Evolutionary conservation across 2,888 invertebrate species (phyloP), one percentile per base, ranked within the genome.

Genomic region (Acanthosepion lycidas): DNA sequence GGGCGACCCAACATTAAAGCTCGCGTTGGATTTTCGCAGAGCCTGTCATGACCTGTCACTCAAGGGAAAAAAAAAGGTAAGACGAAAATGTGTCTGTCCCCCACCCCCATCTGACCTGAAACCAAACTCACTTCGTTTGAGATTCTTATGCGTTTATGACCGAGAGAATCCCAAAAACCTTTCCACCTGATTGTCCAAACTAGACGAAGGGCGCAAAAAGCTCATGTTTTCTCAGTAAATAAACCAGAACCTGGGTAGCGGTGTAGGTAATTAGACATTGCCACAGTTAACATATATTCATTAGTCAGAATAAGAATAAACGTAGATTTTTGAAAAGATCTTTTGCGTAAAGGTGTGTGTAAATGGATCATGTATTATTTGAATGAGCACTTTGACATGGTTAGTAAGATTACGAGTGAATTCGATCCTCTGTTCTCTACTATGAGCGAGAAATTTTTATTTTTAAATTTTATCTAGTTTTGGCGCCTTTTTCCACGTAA

Each of bases 41-140:
- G 78, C n/a, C 78, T 78, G 78, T 78, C 78, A 78, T 78, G 78
- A 33, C n/a, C 78, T 78, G 78, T 78, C 78, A 78, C 78, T 78
- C 78, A 78, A 78, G n/a, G 78, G n/a, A 0, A 15, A n/a, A 9
- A 18, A 15, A n/a, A 78, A 9, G n/a, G 78, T 8, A n/a, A 4
- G n/a, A n/a, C 3, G 78, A 18, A n/a, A n/a, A 28, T 15, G 78
- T 33, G n/a, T 78, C 9, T 15, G 78, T 78, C n/a, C 78, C 78
- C n/a, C 42, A 42, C 42, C 42, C 42, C 42, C 42, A 42, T 78
- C 78, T 15, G 33, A 78, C 78, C n/a, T 12, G 78, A n/a, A 78
- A 78, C 18, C 33, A n/a, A 78, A 78, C n/a, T n/a, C 78, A n/a
- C 78, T 78, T 23, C 12, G 12, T 78, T 78, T 78, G 8, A 78